These are phyloP conservation scores for Labeo catla DNA, from an alignment of 2,113 vertebrate genomes.

Conservation along the genomic window DNA sequence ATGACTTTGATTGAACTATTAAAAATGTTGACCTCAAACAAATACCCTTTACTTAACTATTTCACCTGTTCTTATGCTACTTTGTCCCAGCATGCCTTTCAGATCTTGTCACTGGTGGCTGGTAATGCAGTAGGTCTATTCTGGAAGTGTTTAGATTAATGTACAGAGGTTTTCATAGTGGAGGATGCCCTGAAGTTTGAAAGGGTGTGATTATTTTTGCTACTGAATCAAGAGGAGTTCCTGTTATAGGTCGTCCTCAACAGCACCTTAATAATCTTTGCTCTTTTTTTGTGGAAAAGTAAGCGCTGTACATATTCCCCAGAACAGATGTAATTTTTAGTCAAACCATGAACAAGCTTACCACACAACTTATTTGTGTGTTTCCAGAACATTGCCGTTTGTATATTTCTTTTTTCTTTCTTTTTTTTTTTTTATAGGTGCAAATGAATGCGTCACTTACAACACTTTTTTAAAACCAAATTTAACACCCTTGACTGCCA, in stretches of 20 bases:
- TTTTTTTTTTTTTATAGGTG: conserved; percentile 53
- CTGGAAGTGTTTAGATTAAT: not conserved
- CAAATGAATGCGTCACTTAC: conserved; percentile 56
- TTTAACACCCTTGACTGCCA: not conserved
- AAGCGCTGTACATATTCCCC: conserved; percentile 14
- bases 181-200: conserved; percentile 23
- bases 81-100: conserved; percentile 36
- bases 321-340: not conserved
- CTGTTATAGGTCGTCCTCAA: not conserved
- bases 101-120: not conserved
- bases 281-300: conserved; percentile 7
- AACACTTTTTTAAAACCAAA: conserved; percentile 52
- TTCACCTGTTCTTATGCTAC: not conserved
- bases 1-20: not conserved
- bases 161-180: conserved; percentile 28
- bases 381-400: not conserved
- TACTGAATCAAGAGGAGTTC: conserved; percentile 44
- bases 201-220: conserved; percentile 40
- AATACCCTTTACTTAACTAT: not conserved
- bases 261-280: conserved; percentile 51
- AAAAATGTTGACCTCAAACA: not conserved
- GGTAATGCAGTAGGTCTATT: conserved; percentile 46
- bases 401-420: conserved; percentile 42
- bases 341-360: not conserved
- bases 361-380: not conserved